Evolutionary conservation across 2,888 invertebrate genomes (phyloP), one percentile per base, ranked within the genome.

Genomic region (Ethmia dodecea): DNA sequence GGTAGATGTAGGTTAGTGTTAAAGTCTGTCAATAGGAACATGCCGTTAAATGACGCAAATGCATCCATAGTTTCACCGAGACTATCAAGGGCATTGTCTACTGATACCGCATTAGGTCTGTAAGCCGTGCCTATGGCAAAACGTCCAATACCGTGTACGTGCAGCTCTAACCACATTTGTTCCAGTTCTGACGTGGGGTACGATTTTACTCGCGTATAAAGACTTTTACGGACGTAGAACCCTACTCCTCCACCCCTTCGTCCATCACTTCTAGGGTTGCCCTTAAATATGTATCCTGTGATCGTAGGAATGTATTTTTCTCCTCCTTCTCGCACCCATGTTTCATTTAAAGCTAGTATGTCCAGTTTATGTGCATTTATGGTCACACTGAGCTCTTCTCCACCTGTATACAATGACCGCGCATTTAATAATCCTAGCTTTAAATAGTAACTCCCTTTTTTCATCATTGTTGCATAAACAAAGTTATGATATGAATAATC

Each of bases 341-440:
- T 38, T 9, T 38, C 38, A 22, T 38, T 35, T 31, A 38, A 25
- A 1, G 38, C 38, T 15, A 40, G 13, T 14, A 40, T 31, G 12
- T 37, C 34, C 4, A 34, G 37, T 10, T 26, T 13, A 16, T 37
- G 22, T 16, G 10, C 28, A 13, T 15, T 11, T n/a, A 37, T 11
- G 5, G 30, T 8, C 8, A 13, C 22, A 13, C 24, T 5, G 1
- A 37, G 25, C 13, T 37, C 37, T n/a, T 37, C 37, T n/a, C 24
- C 11, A 5, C 37, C 37, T 10, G 37, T 37, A 14, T 37, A 29
- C 5, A 37, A 26, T n/a, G 37, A 37, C n/a, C 37, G 22, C 11
- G 20, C 33, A 25, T 37, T 37, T 8, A 32, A 13, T 13, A 37
- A 29, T 24, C 32, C 37, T 5, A 37, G 13, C n/a, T 16, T 35